Percentiles rank a stretch among this genome's conserved stretches.
These are phyloP conservation scores for Carcina quercana DNA, from an alignment of 2,888 invertebrate species.

Conservation along the genomic window DNA sequence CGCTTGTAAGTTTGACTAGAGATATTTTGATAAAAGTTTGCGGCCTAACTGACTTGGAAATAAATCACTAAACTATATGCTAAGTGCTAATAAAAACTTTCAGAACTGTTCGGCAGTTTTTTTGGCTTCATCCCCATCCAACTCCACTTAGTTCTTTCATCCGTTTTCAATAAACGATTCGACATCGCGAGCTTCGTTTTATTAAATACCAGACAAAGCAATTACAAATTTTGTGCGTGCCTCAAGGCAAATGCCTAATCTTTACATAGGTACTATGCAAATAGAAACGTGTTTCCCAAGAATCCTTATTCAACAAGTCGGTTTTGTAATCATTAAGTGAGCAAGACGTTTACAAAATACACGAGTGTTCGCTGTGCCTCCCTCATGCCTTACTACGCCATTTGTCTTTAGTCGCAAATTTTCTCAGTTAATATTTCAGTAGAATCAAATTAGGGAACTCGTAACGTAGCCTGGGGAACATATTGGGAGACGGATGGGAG, in stretches of 20 bases:
- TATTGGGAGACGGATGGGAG: slow-evolving; percentile 50
- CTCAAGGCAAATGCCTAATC: background rate
- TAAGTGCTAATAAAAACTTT: too few relatives aligned
- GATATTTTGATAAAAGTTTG: too few relatives aligned
- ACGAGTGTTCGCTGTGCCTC: slow-evolving; percentile 24
- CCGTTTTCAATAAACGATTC: slow-evolving; percentile 3
- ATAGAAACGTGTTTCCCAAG: too few relatives aligned
- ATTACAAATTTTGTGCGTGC: background rate
- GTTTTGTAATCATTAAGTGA: slow-evolving; percentile 22
- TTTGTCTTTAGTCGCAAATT: slow-evolving; percentile 40
- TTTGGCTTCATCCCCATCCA: too few relatives aligned
- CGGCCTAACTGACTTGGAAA: too few relatives aligned
- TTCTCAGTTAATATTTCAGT: slow-evolving; percentile 62
- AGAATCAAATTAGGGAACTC: slow-evolving; percentile 63
- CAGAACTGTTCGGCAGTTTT: too few relatives aligned
- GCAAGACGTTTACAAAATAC: slow-evolving; percentile 25
- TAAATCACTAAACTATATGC: too few relatives aligned
- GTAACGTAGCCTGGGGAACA: slow-evolving; percentile 42
- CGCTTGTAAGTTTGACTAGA: too few relatives aligned
- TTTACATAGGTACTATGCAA: too few relatives aligned
- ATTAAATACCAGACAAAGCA: background rate
- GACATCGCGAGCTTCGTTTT: too few relatives aligned
- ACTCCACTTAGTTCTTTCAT: too few relatives aligned
- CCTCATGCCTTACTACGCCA: slow-evolving; percentile 19
- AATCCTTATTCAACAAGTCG: slow-evolving; percentile 22